These are phyloP conservation scores for Nebria salina DNA, from an alignment of 2,888 invertebrate species.

Conservation along the genomic window DNA sequence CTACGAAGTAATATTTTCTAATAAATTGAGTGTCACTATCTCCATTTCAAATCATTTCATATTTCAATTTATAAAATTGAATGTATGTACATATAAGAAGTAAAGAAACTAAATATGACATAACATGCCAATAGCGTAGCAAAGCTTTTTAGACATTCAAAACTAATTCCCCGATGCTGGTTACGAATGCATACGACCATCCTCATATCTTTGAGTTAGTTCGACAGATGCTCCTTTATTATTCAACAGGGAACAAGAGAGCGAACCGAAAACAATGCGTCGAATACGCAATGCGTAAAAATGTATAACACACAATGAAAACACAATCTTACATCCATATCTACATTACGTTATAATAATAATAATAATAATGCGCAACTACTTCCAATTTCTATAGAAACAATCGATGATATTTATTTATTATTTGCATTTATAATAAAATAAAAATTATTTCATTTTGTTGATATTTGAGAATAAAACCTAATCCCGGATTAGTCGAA, in stretches of 20 bases:
- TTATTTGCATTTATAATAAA: too few relatives aligned
- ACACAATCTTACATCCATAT: neutral
- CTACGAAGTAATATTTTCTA: too few relatives aligned
- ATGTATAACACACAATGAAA: conserved; percentile 8
- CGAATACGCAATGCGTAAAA: neutral
- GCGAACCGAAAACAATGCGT: neutral
- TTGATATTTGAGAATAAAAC: too few relatives aligned
- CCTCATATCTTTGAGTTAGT: conserved; percentile 39
- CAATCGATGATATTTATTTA: too few relatives aligned
- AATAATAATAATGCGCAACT: neutral
- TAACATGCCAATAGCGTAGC: neutral
- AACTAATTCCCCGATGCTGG: conserved; percentile 33
- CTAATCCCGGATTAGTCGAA: too few relatives aligned
- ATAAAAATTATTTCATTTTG: too few relatives aligned
- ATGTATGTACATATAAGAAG: too few relatives aligned
- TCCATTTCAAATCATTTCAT: too few relatives aligned
- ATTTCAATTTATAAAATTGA: too few relatives aligned
- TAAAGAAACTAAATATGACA: neutral
- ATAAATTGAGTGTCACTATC: too few relatives aligned
- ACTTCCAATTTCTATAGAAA: too few relatives aligned
- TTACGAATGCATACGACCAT: conserved; percentile 22
- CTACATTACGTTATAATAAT: neutral
- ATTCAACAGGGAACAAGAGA: conserved; percentile 23
- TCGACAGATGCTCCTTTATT: conserved; percentile 34
- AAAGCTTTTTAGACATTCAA: conserved; percentile 26